These are phyloP conservation scores for Pachyrhynchus sulphureomaculatus DNA, from an alignment of 1,140 invertebrate species.

Conservation along the genomic window DNA sequence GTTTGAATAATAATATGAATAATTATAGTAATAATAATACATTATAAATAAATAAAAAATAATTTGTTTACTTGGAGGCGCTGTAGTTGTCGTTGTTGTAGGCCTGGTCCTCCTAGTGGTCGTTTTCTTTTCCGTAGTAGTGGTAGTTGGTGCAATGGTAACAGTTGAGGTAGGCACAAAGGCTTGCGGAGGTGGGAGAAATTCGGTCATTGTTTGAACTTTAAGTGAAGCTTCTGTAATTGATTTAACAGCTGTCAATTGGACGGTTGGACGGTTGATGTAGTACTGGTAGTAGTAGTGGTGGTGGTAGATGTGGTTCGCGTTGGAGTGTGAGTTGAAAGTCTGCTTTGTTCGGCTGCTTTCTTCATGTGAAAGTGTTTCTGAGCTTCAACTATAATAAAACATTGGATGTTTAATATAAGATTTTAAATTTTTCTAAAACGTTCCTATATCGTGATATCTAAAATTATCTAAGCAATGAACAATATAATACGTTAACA, in stretches of 20 bases:
- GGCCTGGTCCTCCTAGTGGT: constrained; percentile 56
- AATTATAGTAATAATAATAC: no score
- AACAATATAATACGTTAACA: no score
- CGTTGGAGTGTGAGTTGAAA: constrained; percentile 54
- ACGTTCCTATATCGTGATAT: no score
- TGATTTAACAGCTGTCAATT: constrained; percentile 18
- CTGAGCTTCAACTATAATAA: constrained; percentile 77
- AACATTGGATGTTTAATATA: not conserved
- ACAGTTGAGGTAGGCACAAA: constrained; percentile 46
- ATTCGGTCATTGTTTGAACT: constrained; percentile 42
- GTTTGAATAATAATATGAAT: no score
- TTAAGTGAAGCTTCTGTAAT: constrained; percentile 42
- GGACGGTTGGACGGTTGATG: constrained; percentile 25
- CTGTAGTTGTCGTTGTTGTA: constrained; percentile 64
- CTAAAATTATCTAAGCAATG: no score
- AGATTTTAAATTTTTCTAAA: no score
- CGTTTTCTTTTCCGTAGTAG: constrained; percentile 57
- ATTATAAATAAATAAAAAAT: no score
- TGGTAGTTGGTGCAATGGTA: constrained; percentile 53
- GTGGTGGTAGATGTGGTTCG: constrained; percentile 40
- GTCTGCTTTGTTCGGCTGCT: constrained; percentile 53
- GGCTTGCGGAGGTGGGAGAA: constrained; percentile 44
- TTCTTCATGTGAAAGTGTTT: constrained; percentile 81
- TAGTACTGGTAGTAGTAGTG: constrained; percentile 35
- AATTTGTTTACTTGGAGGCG: constrained; percentile 65